phyloP scores from a whole-genome alignment of 2,113 vertebrate species.

The Numenius arquata region DNA sequence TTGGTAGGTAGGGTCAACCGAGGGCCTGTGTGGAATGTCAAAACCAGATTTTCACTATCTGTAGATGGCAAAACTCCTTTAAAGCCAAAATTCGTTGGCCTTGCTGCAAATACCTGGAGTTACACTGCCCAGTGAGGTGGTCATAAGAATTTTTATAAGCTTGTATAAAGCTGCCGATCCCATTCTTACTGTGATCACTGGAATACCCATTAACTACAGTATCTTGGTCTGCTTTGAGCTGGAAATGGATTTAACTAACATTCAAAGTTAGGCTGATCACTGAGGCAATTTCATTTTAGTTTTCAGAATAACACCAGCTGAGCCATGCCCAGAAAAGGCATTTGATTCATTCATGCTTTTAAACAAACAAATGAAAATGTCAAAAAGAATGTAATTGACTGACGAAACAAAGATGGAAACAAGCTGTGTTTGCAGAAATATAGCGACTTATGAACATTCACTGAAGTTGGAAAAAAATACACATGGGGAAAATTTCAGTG shows the following conservation, averaged over 20 bases:
- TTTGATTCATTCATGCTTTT: constrained; percentile 51
- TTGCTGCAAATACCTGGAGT: not conserved
- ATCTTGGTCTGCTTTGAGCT: not conserved
- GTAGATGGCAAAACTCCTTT: not conserved
- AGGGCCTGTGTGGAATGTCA: not conserved
- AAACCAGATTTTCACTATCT: not conserved
- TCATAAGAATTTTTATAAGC: not conserved
- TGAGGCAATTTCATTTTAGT: not conserved
- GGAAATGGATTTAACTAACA: not conserved
- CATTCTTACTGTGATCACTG: not conserved
- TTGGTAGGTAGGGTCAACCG: not conserved
- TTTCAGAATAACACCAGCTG: constrained; percentile 41
- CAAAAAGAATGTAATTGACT: constrained; percentile 47
- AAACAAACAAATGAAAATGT: constrained; percentile 66
- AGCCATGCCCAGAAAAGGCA: not conserved
- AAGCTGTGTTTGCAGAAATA: constrained; percentile 37
- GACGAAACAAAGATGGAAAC: constrained; percentile 58
- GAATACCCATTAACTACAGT: not conserved
- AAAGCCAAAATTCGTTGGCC: not conserved
- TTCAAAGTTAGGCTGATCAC: not conserved
- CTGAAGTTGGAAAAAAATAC: constrained; percentile 55
- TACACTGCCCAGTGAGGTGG: not conserved
- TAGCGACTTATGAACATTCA: constrained; percentile 41
- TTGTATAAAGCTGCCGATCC: not conserved
- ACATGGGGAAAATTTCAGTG: constrained; percentile 30